Conservation (phyloP, 2,797 vertebrate species). For the Rhyacichthys aspro region DNA sequence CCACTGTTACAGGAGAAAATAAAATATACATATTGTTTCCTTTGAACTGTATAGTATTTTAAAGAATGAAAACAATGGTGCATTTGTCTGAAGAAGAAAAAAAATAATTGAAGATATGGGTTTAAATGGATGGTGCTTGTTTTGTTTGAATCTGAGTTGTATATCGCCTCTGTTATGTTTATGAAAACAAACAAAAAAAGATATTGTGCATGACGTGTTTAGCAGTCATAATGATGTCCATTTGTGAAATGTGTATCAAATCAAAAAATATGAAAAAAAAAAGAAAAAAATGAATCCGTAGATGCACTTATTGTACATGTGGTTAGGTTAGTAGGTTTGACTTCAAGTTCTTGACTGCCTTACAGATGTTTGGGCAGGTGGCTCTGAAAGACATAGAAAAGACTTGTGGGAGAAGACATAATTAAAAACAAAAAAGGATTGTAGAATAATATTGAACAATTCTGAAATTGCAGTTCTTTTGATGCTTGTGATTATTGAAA, state of each 20-base stretch:
- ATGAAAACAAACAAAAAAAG: conserved; percentile 84
- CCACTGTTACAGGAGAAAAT: conserved; percentile 84
- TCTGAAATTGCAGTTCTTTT: conserved; percentile 88
- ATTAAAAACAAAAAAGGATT: conserved; percentile 85
- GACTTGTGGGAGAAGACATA: conserved; percentile 81
- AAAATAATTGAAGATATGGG: conserved; percentile 82
- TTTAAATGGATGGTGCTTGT: conserved; percentile 92
- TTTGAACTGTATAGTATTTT: conserved; percentile 90
- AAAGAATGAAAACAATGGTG: conserved; percentile 82
- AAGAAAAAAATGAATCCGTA: conserved; percentile 85
- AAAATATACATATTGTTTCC: conserved; percentile 77
- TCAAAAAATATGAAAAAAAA: conserved; percentile 81
- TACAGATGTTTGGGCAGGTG: conserved; percentile 77
- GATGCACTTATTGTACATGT: conserved; percentile 96
- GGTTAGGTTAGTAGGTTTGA: conserved; percentile 88
- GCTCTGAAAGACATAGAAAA: conserved; percentile 80
- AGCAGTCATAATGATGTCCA: conserved; percentile 95
- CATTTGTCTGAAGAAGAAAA: conserved; percentile 82
- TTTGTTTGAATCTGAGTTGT: conserved; percentile 92
- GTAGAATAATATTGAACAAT: conserved; percentile 89
- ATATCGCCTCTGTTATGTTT: conserved; percentile 97
- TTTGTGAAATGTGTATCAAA: conserved; percentile 93
- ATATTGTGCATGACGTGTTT: conserved; percentile 97
- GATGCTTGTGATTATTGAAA: conserved; percentile 94
- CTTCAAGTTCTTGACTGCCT: conserved; percentile 87